phyloP scores from a whole-genome alignment of 2,797 vertebrate species.

The Tapera naevia region DNA sequence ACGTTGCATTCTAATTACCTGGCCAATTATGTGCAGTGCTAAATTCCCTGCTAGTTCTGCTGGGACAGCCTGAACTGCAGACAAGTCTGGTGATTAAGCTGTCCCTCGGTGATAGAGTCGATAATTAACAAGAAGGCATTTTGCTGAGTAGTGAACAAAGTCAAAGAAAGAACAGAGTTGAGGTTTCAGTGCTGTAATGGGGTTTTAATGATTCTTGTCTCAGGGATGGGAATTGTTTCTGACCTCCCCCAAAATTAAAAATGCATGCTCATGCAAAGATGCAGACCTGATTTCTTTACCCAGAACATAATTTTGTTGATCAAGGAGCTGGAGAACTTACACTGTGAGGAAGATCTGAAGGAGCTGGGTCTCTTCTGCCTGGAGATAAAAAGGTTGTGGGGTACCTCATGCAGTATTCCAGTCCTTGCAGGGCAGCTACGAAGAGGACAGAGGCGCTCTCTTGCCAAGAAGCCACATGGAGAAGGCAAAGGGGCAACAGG shows the following conservation, averaged over 20 bases:
- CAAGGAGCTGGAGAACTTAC: neutral
- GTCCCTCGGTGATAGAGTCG: conserved; percentile 50
- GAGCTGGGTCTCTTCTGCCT: neutral
- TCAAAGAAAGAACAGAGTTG: conserved; percentile 32
- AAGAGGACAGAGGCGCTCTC: neutral
- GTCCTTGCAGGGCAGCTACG: neutral
- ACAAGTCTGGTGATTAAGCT: conserved; percentile 59
- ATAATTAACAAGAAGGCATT: conserved; percentile 59
- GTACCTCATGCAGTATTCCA: neutral
- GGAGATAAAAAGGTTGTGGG: neutral
- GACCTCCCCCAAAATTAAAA: conserved; percentile 29
- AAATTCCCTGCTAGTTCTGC: conserved; percentile 18
- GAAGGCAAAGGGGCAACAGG: neutral
- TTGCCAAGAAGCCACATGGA: neutral
- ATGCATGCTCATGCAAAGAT: neutral
- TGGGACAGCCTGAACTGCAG: conserved; percentile 44
- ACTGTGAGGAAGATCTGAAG: neutral
- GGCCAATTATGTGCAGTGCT: conserved; percentile 44
- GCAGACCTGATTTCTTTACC: neutral
- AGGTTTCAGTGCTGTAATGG: conserved; percentile 28
- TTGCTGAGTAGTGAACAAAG: conserved; percentile 63
- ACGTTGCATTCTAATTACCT: conserved; percentile 58
- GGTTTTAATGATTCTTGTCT: conserved; percentile 43
- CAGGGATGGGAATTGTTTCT: neutral
- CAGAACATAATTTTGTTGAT: neutral